Percentiles rank a stretch among this genome's conserved stretches.
Conservation (phyloP, 2,888 invertebrate genomes). For the Zaprionus bogoriensis region DNA sequence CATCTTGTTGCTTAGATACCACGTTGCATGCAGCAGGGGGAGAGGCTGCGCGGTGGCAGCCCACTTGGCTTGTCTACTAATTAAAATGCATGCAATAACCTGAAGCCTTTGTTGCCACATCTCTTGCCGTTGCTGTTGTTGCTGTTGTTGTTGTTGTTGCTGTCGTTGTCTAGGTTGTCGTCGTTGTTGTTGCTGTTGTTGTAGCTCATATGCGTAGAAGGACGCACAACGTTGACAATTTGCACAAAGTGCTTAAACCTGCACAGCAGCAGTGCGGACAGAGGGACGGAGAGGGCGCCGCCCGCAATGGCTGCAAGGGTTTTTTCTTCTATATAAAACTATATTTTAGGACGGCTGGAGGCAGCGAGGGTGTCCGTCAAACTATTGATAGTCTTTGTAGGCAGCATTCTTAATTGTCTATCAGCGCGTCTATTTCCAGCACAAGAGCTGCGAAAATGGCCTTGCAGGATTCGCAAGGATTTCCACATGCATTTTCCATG, state of each 20-base stretch:
- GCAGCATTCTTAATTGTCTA: constrained; percentile 74
- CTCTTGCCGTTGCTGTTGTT: constrained; percentile 64
- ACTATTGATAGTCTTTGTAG: constrained; percentile 66
- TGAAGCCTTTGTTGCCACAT: constrained; percentile 77
- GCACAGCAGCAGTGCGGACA: background rate
- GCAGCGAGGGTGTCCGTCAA: background rate
- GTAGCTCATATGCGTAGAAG: constrained; percentile 67
- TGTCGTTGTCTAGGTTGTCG: constrained; percentile 6
- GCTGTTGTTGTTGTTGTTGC: constrained; percentile 33
- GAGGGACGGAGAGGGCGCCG: background rate
- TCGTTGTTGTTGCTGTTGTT: constrained; percentile 19
- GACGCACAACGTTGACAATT: constrained; percentile 71
- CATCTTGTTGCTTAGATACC: constrained; percentile 42
- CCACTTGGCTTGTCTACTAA: constrained; percentile 78
- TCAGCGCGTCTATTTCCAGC: constrained; percentile 60
- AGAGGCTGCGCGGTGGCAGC: constrained; percentile 55
- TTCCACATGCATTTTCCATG: constrained; percentile 52
- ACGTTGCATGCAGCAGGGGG: constrained; percentile 35
- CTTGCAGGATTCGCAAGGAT: constrained; percentile 37
- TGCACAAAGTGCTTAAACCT: constrained; percentile 71
- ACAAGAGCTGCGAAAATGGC: constrained; percentile 59
- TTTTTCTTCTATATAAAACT: background rate
- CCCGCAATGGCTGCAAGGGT: background rate
- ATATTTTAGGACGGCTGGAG: background rate
- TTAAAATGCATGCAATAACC: constrained; percentile 77